phyloP scores from a whole-genome alignment of 2,888 invertebrate species.

The Apotomis betuletana region DNA sequence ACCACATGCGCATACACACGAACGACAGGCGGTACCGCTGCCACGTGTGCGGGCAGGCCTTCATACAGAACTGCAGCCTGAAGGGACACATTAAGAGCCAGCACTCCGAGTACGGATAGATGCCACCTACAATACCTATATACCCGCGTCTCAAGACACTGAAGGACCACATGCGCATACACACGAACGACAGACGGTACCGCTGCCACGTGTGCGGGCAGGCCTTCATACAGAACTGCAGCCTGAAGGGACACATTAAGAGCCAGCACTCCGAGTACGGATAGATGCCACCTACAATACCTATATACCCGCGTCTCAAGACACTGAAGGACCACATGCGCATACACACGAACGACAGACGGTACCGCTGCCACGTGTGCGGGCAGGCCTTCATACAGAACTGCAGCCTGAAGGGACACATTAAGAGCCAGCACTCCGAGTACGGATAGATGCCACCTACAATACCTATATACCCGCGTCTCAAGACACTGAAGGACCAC shows the following conservation, averaged over 20 bases:
- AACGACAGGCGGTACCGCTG: neutral
- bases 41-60: neutral
- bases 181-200: conserved; percentile 44
- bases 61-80: neutral
- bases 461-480: too few relatives aligned
- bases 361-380: neutral
- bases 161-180: conserved; percentile 48
- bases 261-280: conserved; percentile 75
- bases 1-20: too few relatives aligned
- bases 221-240: conserved; percentile 77
- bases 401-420: neutral
- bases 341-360: too few relatives aligned
- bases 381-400: neutral
- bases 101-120: neutral
- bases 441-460: conserved; percentile 44
- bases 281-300: conserved; percentile 45
- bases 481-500: too few relatives aligned
- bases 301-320: too few relatives aligned
- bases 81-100: too few relatives aligned
- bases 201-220: conserved; percentile 69
- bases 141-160: neutral
- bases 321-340: neutral
- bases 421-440: neutral
- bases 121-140: too few relatives aligned
- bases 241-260: conserved; percentile 75